These are phyloP conservation scores for Zaprionus ornatus DNA, from an alignment of 1,140 invertebrate genomes.

Conservation along the genomic window DNA sequence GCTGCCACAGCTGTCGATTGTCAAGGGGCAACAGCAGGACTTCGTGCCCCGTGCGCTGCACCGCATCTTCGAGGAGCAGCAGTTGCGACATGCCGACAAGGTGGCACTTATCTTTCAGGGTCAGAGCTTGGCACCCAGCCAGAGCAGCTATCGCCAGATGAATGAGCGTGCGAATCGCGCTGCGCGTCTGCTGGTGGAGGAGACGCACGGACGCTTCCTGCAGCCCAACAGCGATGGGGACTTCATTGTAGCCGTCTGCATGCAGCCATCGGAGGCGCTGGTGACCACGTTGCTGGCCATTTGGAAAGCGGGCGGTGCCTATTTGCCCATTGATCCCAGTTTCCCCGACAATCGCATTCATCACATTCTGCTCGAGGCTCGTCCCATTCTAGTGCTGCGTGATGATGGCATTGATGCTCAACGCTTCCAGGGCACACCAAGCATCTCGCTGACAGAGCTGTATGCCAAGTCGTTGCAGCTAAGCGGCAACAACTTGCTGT, in stretches of 20 bases:
- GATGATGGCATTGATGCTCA: constrained; percentile 85
- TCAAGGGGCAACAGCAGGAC: constrained; percentile 85
- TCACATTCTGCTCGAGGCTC: constrained; percentile 91
- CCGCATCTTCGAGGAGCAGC: constrained; percentile 85
- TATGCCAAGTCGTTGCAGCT: constrained; percentile 67
- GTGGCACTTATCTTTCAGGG: constrained; percentile 85
- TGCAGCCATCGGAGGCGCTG: constrained; percentile 90
- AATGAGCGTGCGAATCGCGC: constrained; percentile 86
- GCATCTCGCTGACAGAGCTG: constrained; percentile 63
- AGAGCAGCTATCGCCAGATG: constrained; percentile 86
- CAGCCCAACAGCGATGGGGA: constrained; percentile 87
- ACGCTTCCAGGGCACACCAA: constrained; percentile 64
- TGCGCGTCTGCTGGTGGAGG: constrained; percentile 85
- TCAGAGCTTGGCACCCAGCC: constrained; percentile 63
- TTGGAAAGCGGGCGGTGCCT: constrained; percentile 92
- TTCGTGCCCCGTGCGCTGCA: constrained; percentile 84
- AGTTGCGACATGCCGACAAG: constrained; percentile 81
- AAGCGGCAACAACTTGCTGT: constrained; percentile 59
- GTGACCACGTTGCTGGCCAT: constrained; percentile 89
- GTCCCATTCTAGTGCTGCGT: constrained; percentile 88
- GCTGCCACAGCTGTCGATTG: constrained; percentile 87
- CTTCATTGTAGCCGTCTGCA: constrained; percentile 89
- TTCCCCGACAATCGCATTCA: constrained; percentile 90
- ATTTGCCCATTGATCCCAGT: constrained; percentile 91
- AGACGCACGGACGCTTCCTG: constrained; percentile 73